phyloP scores from a whole-genome alignment of 2,888 invertebrate species.

The Ornithoptera priamus region DNA sequence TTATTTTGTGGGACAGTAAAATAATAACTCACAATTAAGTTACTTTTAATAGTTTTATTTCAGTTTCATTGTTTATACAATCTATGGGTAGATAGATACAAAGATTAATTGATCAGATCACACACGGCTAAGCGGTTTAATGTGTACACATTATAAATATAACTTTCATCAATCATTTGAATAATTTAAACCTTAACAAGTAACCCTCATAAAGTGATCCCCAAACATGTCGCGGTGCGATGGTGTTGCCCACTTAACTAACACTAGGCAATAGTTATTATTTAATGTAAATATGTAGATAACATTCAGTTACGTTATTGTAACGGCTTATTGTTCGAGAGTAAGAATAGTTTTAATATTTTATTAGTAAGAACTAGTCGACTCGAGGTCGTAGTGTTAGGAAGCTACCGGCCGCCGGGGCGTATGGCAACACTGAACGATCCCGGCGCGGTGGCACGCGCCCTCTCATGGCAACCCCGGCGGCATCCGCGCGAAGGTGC shows the following conservation, averaged over 20 bases:
- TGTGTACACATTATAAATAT: conserved; percentile 73
- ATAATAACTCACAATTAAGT: conserved; percentile 63
- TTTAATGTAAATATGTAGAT: conserved; percentile 71
- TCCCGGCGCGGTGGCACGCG: conserved; percentile 20
- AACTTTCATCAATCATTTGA: conserved; percentile 62
- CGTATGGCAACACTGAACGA: conserved; percentile 56
- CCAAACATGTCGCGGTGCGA: conserved; percentile 58
- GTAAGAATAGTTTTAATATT: conserved; percentile 65
- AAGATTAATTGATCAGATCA: conserved; percentile 75
- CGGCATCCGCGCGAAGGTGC: conserved; percentile 51
- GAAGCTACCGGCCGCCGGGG: conserved; percentile 59
- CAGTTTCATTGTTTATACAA: conserved; percentile 74
- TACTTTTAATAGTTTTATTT: conserved; percentile 74
- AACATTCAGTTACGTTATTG: conserved; percentile 69
- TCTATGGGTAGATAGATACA: conserved; percentile 75
- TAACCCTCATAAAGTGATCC: conserved; percentile 74
- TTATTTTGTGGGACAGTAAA: conserved; percentile 30
- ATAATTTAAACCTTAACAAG: conserved; percentile 75
- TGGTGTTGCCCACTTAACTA: conserved; percentile 64
- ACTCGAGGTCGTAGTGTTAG: conserved; percentile 65
- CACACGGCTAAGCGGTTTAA: conserved; percentile 73
- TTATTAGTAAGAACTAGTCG: conserved; percentile 74
- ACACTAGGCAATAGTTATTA: conserved; percentile 59
- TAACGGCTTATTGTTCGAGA: conserved; percentile 71
- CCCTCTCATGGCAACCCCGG: conserved; percentile 51